Conservation (phyloP, 2,797 vertebrate genomes). For the Danio jaintianensis region DNA sequence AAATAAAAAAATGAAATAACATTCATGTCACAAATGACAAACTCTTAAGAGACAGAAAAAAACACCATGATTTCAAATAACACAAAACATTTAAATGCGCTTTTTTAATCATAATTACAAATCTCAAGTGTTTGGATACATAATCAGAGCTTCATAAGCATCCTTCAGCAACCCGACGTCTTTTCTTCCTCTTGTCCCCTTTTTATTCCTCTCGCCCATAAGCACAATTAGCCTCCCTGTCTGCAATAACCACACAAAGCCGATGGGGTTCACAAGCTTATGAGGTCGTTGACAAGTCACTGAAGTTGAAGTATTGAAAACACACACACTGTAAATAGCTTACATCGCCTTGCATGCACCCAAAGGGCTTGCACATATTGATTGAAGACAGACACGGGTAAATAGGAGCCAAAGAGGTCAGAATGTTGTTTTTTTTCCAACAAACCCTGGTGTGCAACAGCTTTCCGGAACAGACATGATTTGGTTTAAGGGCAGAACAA, state of each 20-base stretch:
- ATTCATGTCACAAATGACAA: constrained; percentile 2
- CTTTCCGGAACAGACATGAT: constrained; percentile 60
- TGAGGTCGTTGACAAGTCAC: constrained; percentile 44
- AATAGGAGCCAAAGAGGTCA: constrained; percentile 51
- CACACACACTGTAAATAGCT: constrained; percentile 43
- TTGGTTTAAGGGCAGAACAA: constrained; percentile 73
- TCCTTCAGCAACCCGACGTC: not conserved
- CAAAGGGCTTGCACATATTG: constrained; percentile 42
- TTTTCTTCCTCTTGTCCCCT: not conserved
- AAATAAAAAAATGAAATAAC: not conserved
- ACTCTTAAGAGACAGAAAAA: not conserved
- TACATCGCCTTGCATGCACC: constrained; percentile 29
- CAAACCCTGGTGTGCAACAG: constrained; percentile 64
- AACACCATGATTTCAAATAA: not conserved
- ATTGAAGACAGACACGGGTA: constrained; percentile 54
- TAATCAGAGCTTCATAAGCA: not conserved
- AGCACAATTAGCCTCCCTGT: constrained; percentile 29
- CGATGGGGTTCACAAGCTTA: constrained; percentile 26
- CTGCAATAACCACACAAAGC: constrained; percentile 43
- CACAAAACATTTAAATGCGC: not conserved
- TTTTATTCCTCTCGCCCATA: constrained; percentile 15
- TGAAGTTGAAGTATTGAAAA: constrained; percentile 40
- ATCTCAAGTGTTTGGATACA: not conserved
- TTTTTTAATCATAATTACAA: not conserved
- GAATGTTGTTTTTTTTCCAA: constrained; percentile 45